These are phyloP conservation scores for Thereuonema tuberculata DNA, from an alignment of 1,140 invertebrate genomes.

Conservation along the genomic window DNA sequence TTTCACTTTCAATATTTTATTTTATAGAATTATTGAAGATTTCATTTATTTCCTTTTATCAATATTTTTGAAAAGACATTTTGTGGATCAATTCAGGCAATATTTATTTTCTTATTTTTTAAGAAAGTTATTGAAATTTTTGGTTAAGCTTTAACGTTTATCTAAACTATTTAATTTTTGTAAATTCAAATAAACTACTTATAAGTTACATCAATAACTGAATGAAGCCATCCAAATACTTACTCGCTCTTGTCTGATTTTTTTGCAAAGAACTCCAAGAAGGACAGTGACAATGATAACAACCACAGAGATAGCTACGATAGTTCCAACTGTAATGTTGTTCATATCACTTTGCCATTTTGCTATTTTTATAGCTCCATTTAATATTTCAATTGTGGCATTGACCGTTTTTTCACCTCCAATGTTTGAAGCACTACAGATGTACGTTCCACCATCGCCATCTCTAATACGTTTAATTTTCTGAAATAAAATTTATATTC, in stretches of 20 bases:
- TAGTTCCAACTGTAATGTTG: not conserved
- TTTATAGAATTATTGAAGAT: too few species aligned
- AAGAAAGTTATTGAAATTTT: too few species aligned
- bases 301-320: not conserved
- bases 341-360: not conserved
- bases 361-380: not conserved
- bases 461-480: not conserved
- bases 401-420: not conserved
- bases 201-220: too few species aligned
- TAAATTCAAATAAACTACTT: too few species aligned
- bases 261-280: not conserved
- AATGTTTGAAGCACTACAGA: not conserved
- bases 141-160: too few species aligned
- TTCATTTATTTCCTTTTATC: too few species aligned
- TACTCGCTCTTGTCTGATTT: not conserved
- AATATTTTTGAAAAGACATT: too few species aligned
- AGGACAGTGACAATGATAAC: not conserved
- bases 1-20: too few species aligned
- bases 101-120: too few species aligned
- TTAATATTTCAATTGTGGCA: not conserved
- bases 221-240: too few species aligned
- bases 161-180: too few species aligned
- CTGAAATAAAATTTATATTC: not conserved
- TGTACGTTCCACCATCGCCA: slow-evolving; percentile 1
- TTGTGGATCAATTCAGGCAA: too few species aligned